These are phyloP conservation scores for Alethe diademata DNA, from an alignment of 2,113 vertebrate species.

Conservation along the genomic window DNA sequence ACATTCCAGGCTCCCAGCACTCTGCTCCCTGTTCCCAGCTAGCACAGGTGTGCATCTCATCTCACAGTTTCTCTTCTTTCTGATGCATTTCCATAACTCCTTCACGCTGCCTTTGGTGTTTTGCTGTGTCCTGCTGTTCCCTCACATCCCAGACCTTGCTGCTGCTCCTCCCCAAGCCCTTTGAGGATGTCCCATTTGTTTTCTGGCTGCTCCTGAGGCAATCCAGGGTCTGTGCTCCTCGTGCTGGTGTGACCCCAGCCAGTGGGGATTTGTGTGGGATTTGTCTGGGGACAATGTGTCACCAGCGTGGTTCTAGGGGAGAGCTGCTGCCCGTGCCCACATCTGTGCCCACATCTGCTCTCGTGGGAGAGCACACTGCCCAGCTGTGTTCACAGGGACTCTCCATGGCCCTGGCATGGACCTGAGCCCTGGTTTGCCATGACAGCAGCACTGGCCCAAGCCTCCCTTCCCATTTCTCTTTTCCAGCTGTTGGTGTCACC, in stretches of 20 bases:
- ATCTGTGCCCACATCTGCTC: not conserved
- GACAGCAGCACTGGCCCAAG: not conserved
- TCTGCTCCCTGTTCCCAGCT: not conserved
- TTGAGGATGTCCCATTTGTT: not conserved
- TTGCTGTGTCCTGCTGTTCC: not conserved
- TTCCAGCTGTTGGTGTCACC: not conserved
- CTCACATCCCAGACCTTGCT: not conserved
- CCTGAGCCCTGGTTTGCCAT: rapidly evolving
- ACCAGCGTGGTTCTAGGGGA: not conserved
- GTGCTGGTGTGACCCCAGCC: not conserved
- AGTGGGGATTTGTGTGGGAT: too few species aligned
- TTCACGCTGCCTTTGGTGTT: conserved; percentile 10
- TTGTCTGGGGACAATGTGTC: too few species aligned
- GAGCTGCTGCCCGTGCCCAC: not conserved
- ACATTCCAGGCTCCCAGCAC: not conserved
- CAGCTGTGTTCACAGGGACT: not conserved
- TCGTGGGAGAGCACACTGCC: rapidly evolving
- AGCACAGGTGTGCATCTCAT: not conserved
- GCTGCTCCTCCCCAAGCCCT: not conserved
- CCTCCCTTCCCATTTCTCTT: not conserved
- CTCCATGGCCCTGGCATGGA: rapidly evolving
- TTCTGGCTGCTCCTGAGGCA: not conserved
- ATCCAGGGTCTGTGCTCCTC: not conserved
- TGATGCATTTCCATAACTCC: conserved; percentile 33
- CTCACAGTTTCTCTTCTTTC: conserved; percentile 4